These are phyloP conservation scores for Craniophora ligustri DNA, from an alignment of 2,888 invertebrate genomes.

Conservation along the genomic window DNA sequence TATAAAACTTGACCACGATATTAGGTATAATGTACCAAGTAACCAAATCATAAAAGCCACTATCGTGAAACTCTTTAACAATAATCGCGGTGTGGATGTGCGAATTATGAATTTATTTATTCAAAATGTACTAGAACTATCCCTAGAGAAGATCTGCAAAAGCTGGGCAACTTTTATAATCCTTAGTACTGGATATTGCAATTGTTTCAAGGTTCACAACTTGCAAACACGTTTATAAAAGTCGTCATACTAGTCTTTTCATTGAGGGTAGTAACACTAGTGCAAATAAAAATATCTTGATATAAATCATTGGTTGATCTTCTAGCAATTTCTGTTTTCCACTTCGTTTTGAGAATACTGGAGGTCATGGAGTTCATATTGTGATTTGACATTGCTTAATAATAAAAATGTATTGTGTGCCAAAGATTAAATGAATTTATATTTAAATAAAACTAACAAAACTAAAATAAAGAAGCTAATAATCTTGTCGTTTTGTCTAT, in stretches of 20 bases:
- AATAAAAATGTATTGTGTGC: constrained; percentile 6
- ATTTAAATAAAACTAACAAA: constrained; percentile 17
- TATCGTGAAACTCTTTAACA: too few species aligned
- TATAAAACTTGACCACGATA: too few species aligned
- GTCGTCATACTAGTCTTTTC: constrained; percentile 21
- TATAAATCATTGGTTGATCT: background rate
- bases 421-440: constrained; percentile 35
- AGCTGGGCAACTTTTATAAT: too few species aligned
- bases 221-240: constrained; percentile 27
- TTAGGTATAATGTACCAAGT: too few species aligned
- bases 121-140: too few species aligned
- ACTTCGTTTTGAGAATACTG: too few species aligned
- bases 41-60: too few species aligned
- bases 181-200: constrained; percentile 7
- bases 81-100: too few species aligned
- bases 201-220: constrained; percentile 40
- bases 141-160: too few species aligned
- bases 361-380: background rate
- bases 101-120: too few species aligned
- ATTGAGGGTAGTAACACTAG: constrained; percentile 25
- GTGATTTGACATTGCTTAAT: background rate
- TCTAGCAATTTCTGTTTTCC: too few species aligned
- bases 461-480: constrained; percentile 23
- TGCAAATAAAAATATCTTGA: background rate
- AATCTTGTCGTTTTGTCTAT: constrained; percentile 12